phyloP scores from a whole-genome alignment of 2,113 vertebrate genomes.

The Gobius niger region DNA sequence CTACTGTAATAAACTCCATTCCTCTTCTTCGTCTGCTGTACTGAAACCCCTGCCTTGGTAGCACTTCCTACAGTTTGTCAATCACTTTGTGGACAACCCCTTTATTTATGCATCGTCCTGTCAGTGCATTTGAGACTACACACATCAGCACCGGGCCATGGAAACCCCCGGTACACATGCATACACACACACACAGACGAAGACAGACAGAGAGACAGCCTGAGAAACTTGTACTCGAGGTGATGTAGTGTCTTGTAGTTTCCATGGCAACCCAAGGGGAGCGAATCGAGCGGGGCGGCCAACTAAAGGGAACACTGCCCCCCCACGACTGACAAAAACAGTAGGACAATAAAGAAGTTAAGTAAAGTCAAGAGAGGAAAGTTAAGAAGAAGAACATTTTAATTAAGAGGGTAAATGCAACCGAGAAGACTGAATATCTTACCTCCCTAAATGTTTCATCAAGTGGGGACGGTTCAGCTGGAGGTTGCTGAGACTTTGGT shows the following conservation, averaged over 20 bases:
- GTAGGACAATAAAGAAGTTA: slow-evolving; percentile 14
- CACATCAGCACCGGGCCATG: slow-evolving; percentile 54
- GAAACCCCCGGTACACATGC: slow-evolving; percentile 37
- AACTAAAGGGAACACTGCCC: slow-evolving; percentile 72
- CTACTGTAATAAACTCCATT: slow-evolving; percentile 27
- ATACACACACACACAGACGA: slow-evolving; percentile 11
- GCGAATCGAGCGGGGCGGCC: slow-evolving; percentile 61
- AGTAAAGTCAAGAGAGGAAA: neutral
- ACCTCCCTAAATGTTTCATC: too few species aligned
- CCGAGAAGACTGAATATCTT: too few species aligned
- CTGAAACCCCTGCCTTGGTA: slow-evolving; percentile 1
- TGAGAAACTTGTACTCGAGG: slow-evolving; percentile 70
- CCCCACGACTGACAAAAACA: slow-evolving; percentile 61
- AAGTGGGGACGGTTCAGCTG: too few species aligned
- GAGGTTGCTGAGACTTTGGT: too few species aligned
- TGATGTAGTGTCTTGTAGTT: slow-evolving; percentile 76
- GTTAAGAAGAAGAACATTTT: too few species aligned
- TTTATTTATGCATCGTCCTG: slow-evolving; percentile 27
- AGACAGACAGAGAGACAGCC: slow-evolving; percentile 33
- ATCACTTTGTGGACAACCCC: slow-evolving; percentile 6
- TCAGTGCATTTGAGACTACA: slow-evolving; percentile 48
- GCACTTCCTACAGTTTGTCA: neutral
- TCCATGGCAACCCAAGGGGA: slow-evolving; percentile 72
- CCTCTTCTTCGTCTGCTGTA: slow-evolving; percentile 26
- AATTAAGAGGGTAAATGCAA: too few species aligned